Percentiles rank a stretch among this genome's conserved stretches.
Conservation (phyloP, 2,888 invertebrate species). For the Pharmacophagus antenor region DNA sequence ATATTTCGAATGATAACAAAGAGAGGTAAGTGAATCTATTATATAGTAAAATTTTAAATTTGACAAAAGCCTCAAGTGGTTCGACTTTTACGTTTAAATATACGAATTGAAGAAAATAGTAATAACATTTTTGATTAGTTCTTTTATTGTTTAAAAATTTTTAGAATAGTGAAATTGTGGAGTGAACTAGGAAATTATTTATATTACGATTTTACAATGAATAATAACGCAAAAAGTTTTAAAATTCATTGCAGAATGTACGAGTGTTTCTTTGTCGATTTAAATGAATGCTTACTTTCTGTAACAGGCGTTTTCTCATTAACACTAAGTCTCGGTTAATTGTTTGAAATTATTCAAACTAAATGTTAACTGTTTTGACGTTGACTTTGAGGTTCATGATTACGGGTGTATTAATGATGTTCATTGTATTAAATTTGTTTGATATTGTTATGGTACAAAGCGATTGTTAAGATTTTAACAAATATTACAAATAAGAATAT, state of each 20-base stretch:
- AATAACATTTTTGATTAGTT: background rate
- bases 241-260: background rate
- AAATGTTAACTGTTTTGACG: slow-evolving; percentile 10
- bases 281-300: slow-evolving; percentile 11
- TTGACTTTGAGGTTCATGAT: slow-evolving; percentile 1
- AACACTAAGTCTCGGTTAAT: slow-evolving; percentile 10
- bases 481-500: too few relatives aligned
- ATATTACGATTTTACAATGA: background rate
- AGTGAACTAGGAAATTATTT: too few relatives aligned
- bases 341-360: slow-evolving; percentile 17
- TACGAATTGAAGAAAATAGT: background rate
- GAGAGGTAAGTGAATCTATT: background rate
- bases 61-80: background rate
- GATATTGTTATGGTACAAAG: background rate
- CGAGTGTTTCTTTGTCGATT: background rate
- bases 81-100: background rate
- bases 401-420: background rate
- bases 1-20: background rate
- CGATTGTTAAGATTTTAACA: too few relatives aligned
- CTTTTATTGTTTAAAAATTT: too few relatives aligned
- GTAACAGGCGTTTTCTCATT: slow-evolving; percentile 24
- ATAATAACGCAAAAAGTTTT: background rate
- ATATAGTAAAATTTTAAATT: background rate
- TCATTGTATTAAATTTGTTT: background rate
- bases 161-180: too few relatives aligned